These are phyloP conservation scores for Zaprionus taronus DNA, from an alignment of 1,140 invertebrate genomes.

Conservation along the genomic window DNA sequence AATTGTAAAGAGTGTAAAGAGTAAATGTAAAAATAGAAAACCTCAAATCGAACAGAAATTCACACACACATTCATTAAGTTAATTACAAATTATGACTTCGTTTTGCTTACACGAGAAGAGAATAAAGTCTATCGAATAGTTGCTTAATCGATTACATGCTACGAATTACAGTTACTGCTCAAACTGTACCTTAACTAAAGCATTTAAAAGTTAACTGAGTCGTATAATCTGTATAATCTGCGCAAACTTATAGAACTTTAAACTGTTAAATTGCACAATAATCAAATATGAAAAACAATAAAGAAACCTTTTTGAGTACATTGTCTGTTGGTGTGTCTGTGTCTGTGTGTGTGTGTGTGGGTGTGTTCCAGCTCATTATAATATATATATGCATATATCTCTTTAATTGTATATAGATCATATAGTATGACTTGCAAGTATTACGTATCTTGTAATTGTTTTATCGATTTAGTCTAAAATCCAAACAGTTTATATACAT, in stretches of 20 bases:
- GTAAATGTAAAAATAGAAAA: slow-evolving; percentile 72
- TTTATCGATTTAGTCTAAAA: slow-evolving; percentile 43
- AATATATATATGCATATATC: slow-evolving; percentile 18
- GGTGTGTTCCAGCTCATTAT: slow-evolving; percentile 14
- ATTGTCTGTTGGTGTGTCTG: slow-evolving; percentile 29
- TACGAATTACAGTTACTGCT: slow-evolving; percentile 2
- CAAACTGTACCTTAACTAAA: slow-evolving; percentile 9
- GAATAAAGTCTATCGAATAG: slow-evolving; percentile 40
- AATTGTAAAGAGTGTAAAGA: slow-evolving; percentile 32
- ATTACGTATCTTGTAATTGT: slow-evolving; percentile 74
- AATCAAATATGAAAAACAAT: slow-evolving; percentile 39
- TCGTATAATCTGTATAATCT: slow-evolving; percentile 34
- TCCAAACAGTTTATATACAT: slow-evolving; percentile 44
- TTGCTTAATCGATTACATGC: neutral
- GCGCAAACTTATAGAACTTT: slow-evolving; percentile 24
- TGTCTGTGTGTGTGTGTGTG: slow-evolving; percentile 25
- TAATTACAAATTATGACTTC: slow-evolving; percentile 83
- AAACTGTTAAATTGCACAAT: slow-evolving; percentile 65
- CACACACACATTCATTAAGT: slow-evolving; percentile 52
- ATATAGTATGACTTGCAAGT: slow-evolving; percentile 60
- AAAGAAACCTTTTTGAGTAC: slow-evolving; percentile 51
- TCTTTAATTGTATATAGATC: slow-evolving; percentile 18
- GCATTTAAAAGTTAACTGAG: slow-evolving; percentile 37
- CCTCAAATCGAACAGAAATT: slow-evolving; percentile 69
- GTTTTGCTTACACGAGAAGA: slow-evolving; percentile 77